Percentiles rank a stretch among this genome's conserved stretches.
These are phyloP conservation scores for roundworm (Caenorhabditis elegans) DNA, from an alignment of 1,140 invertebrate species.

Conservation along the genomic window DNA sequence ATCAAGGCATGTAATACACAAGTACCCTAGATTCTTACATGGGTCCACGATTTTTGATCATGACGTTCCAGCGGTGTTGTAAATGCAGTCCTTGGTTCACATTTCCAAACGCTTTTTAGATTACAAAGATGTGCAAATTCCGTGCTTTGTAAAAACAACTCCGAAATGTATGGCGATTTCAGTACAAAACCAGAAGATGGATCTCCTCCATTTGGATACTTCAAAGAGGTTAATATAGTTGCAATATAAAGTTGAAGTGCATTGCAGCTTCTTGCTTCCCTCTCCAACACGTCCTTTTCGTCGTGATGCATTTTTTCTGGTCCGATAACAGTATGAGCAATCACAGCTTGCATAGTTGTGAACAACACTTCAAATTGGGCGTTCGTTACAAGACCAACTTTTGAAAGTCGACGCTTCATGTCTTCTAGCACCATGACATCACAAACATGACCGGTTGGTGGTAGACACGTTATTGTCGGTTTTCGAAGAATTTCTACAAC, in stretches of 20 bases:
- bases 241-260: not conserved
- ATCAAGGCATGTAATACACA: too few species aligned
- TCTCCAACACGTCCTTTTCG: not conserved
- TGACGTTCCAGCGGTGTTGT: not conserved
- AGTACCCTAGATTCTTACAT: not conserved
- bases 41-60: not conserved
- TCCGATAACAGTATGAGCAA: conserved; percentile 6
- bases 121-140: conserved; percentile 3
- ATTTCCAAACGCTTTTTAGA: conserved; percentile 18
- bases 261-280: not conserved
- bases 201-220: conserved; percentile 7
- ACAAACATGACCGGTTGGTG: not conserved
- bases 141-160: not conserved
- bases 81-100: not conserved
- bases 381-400: not conserved
- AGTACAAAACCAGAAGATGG: not conserved
- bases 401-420: not conserved
- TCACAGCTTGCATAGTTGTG: not conserved
- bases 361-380: conserved; percentile 9
- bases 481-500: not conserved
- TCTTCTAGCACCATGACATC: not conserved
- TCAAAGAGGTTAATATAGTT: not conserved
- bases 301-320: not conserved
- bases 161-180: not conserved
- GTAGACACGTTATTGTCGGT: not conserved